phyloP scores from a whole-genome alignment of 2,797 vertebrate species.

The Enteromius fasciolatus region DNA sequence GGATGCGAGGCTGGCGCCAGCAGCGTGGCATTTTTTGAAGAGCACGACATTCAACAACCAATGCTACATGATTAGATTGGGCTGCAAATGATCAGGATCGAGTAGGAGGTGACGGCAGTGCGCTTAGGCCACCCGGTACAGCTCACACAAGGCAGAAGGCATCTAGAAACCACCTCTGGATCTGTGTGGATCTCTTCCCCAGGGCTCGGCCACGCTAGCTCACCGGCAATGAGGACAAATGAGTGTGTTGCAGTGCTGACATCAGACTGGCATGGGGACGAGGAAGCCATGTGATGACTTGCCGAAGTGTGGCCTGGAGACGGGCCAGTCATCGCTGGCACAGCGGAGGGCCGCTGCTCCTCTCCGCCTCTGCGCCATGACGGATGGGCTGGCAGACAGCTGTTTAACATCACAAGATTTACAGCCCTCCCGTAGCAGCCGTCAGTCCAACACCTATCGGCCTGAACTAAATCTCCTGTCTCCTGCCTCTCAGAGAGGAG shows the following conservation, averaged over 20 bases:
- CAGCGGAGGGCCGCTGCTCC: conserved; percentile 51
- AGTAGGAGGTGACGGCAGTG: conserved; percentile 34
- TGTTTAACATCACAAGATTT: conserved; percentile 76
- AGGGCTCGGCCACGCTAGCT: conserved; percentile 59
- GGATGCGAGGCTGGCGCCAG: conserved; percentile 49
- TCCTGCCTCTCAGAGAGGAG: conserved; percentile 48
- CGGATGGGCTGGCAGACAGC: conserved; percentile 76
- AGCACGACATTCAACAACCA: conserved; percentile 46
- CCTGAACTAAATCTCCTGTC: conserved; percentile 70
- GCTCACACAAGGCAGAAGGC: conserved; percentile 24
- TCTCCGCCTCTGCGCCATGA: conserved; percentile 65
- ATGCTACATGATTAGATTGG: conserved; percentile 52
- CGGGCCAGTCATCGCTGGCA: conserved; percentile 48
- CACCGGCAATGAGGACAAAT: conserved; percentile 75
- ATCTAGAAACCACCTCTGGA: conserved; percentile 17
- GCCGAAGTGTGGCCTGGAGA: conserved; percentile 37
- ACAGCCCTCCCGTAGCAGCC: conserved; percentile 63
- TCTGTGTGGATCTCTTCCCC: conserved; percentile 41
- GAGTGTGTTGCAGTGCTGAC: conserved; percentile 65
- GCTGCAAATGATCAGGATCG: conserved; percentile 49
- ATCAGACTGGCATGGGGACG: conserved; percentile 45
- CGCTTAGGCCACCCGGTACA: conserved; percentile 36
- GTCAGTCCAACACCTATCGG: conserved; percentile 70
- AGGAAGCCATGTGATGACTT: conserved; percentile 12
- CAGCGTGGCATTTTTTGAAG: conserved; percentile 40